phyloP scores from a whole-genome alignment of 2,113 vertebrate genomes.

The Spilogale gracilis region DNA sequence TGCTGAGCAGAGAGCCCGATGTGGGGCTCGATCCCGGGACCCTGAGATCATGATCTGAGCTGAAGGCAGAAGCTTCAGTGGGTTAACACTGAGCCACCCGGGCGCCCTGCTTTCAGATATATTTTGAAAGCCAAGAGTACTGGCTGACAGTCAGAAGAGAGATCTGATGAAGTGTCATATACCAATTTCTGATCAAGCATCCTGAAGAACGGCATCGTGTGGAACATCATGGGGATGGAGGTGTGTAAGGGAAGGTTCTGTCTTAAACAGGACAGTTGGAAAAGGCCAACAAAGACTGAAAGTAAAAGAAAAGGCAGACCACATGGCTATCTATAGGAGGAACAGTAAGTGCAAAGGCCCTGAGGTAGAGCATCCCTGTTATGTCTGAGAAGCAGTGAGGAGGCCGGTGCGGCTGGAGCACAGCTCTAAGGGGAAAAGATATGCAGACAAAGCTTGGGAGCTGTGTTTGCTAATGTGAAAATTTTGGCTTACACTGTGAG shows the following conservation, averaged over 20 bases:
- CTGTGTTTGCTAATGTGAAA: rapidly evolving
- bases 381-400: background rate
- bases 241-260: too few species aligned
- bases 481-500: background rate
- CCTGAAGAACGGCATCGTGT: background rate
- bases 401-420: background rate
- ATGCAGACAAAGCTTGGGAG: too few species aligned
- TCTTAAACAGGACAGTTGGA: too few species aligned
- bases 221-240: background rate
- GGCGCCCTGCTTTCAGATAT: background rate
- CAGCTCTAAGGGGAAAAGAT: rapidly evolving
- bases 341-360: background rate
- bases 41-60: too few species aligned
- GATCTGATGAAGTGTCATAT: background rate
- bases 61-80: too few species aligned
- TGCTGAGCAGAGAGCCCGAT: too few species aligned
- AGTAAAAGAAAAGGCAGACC: too few species aligned
- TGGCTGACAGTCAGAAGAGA: background rate
- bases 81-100: too few species aligned
- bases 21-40: too few species aligned
- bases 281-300: background rate
- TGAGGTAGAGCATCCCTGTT: background rate
- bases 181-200: too few species aligned
- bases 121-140: background rate
- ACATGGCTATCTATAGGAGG: rapidly evolving